Conservation (phyloP, 64 coral and sea anemone species). For the Anthopleura sola region DNA sequence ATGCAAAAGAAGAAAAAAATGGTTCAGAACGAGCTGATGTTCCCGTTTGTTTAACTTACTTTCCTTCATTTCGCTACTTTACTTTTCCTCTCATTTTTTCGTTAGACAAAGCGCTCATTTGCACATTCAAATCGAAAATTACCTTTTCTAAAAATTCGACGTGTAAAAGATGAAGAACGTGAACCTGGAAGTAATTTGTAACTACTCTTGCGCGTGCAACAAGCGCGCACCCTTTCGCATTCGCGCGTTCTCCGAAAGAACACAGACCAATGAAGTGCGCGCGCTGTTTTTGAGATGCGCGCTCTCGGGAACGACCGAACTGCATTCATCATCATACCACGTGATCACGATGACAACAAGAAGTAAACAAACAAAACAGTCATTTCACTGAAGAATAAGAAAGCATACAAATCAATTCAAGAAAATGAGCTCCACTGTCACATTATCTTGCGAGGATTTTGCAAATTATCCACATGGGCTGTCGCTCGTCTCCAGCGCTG, state of each 20-base stretch:
- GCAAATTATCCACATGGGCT: slow-evolving; percentile 29
- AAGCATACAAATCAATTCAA: not conserved
- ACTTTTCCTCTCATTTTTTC: not conserved
- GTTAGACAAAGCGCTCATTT: not conserved
- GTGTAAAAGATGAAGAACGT: no score
- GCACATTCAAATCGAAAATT: no score
- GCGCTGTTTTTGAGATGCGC: not conserved
- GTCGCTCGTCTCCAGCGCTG: slow-evolving; percentile 29
- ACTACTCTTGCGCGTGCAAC: not conserved
- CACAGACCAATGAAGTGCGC: not conserved
- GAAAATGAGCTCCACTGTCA: not conserved
- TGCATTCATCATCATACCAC: not conserved
- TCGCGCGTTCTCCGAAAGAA: not conserved
- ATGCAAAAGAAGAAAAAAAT: no score
- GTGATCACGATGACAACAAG: slow-evolving; percentile 15
- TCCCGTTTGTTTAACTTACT: no score
- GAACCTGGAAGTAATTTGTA: no score
- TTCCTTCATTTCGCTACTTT: no score
- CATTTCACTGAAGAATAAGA: not conserved
- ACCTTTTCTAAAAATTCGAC: no score
- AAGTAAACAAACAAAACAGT: slow-evolving; percentile 21
- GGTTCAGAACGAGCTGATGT: no score
- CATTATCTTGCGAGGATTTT: not conserved
- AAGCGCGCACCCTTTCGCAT: no score
- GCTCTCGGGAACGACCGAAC: not conserved